Evolutionary conservation across 2,797 vertebrate genomes (phyloP).

Genomic region (Gambelia wislizenii): DNA sequence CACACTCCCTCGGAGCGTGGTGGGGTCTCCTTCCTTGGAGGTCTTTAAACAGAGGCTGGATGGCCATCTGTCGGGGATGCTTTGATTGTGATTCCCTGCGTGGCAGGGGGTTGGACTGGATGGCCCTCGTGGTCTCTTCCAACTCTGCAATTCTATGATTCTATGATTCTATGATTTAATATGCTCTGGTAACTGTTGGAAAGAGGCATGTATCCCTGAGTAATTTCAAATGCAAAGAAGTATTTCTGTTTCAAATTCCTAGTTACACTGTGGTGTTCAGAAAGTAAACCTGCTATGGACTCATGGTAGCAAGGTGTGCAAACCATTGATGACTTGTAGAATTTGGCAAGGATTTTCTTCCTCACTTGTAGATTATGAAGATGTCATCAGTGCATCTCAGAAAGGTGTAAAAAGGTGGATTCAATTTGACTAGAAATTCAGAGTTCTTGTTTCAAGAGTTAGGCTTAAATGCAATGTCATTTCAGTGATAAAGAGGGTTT

Average conservation of each 20-base stretch:
- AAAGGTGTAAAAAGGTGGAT: background rate
- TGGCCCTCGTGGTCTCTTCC: too few species aligned
- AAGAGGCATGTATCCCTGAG: background rate
- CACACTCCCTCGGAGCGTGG: too few species aligned
- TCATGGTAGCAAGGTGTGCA: background rate
- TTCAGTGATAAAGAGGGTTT: background rate
- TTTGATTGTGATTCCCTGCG: too few species aligned
- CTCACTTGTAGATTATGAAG: background rate
- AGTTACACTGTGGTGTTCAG: background rate
- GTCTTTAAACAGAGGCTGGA: too few species aligned
- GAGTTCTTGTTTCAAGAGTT: background rate
- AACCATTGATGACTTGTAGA: background rate
- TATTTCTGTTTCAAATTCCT: background rate
- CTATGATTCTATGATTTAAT: too few species aligned
- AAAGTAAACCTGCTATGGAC: background rate
- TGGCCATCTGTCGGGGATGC: too few species aligned
- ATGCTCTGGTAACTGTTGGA: background rate
- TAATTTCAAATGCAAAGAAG: background rate
- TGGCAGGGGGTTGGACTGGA: too few species aligned
- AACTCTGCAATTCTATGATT: too few species aligned
- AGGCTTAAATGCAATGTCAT: background rate
- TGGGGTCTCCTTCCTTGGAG: too few species aligned
- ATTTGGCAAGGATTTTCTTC: background rate
- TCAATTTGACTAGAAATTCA: background rate
- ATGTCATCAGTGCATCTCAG: background rate